Percentiles rank a stretch among this genome's conserved stretches.
Conservation (phyloP, 1,140 invertebrate species). For the Pentalonia nigronervosa region DNA sequence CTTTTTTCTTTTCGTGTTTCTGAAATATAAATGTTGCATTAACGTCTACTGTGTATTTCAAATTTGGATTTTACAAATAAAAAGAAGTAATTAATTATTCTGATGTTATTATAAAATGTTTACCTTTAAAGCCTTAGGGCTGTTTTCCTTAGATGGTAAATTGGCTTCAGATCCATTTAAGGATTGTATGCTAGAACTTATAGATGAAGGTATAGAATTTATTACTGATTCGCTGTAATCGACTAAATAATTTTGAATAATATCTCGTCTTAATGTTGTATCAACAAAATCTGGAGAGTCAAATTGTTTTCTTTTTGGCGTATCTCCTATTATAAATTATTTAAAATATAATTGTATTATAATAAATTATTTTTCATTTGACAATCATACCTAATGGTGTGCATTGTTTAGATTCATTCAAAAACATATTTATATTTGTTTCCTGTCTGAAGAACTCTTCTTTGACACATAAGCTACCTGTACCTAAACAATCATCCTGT, state of each 20-base stretch:
- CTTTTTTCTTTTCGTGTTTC: conserved; percentile 10
- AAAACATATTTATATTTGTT: conserved; percentile 43
- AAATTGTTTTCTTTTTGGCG: conserved; percentile 47
- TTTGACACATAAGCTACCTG: conserved; percentile 51
- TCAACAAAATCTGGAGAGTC: conserved; percentile 39
- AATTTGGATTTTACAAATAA: background rate
- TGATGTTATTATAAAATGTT: background rate
- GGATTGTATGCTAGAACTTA: background rate
- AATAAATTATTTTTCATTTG: background rate
- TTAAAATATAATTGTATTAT: background rate
- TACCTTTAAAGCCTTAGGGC: conserved; percentile 17
- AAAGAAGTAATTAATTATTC: background rate
- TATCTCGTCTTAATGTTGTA: conserved; percentile 49
- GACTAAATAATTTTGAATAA: conserved; percentile 29
- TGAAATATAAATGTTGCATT: conserved; percentile 15
- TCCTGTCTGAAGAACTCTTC: conserved; percentile 53
- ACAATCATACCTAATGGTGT: conserved; percentile 35
- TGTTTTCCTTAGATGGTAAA: conserved; percentile 48
- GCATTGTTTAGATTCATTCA: conserved; percentile 42
- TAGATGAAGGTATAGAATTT: conserved; percentile 4
- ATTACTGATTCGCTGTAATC: conserved; percentile 11
- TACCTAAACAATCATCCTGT: conserved; percentile 40
- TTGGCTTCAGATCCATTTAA: conserved; percentile 19
- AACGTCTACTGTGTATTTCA: background rate
- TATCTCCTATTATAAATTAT: conserved; percentile 18